Conservation (phyloP, 2,888 invertebrate genomes). For the Aporophyla nigra region DNA sequence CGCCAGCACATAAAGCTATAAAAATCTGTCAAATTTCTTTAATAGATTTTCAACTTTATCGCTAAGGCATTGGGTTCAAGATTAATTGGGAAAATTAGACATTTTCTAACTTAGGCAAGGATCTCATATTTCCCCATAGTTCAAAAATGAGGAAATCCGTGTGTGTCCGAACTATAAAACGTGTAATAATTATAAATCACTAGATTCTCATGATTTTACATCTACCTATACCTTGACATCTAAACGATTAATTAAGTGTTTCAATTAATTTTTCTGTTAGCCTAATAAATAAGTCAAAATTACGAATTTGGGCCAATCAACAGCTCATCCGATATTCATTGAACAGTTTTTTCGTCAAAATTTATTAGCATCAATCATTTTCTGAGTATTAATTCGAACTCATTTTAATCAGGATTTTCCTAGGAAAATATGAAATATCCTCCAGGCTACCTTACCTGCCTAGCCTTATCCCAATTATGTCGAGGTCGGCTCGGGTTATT, state of each 20-base stretch:
- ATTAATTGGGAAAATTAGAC: no score
- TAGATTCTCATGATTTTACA: neutral
- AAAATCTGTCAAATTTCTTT: no score
- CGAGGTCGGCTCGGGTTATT: no score
- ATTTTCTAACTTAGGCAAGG: no score
- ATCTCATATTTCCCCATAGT: no score
- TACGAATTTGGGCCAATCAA: slow-evolving; percentile 24
- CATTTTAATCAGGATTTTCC: neutral
- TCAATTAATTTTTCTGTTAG: neutral
- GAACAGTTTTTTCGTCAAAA: slow-evolving; percentile 1
- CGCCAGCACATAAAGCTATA: no score
- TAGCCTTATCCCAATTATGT: no score
- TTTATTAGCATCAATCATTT: neutral
- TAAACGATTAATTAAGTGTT: slow-evolving; percentile 14
- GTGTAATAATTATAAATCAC: no score
- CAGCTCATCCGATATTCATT: slow-evolving; percentile 30
- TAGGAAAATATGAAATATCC: neutral
- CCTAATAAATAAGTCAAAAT: slow-evolving; percentile 8
- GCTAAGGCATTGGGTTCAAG: no score
- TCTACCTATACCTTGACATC: slow-evolving; percentile 48
- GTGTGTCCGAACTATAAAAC: no score
- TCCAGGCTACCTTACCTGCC: neutral
- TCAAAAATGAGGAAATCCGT: no score
- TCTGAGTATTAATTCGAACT: neutral
- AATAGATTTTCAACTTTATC: no score